phyloP scores from a whole-genome alignment of 2,888 invertebrate genomes.

The Acleris laterana region DNA sequence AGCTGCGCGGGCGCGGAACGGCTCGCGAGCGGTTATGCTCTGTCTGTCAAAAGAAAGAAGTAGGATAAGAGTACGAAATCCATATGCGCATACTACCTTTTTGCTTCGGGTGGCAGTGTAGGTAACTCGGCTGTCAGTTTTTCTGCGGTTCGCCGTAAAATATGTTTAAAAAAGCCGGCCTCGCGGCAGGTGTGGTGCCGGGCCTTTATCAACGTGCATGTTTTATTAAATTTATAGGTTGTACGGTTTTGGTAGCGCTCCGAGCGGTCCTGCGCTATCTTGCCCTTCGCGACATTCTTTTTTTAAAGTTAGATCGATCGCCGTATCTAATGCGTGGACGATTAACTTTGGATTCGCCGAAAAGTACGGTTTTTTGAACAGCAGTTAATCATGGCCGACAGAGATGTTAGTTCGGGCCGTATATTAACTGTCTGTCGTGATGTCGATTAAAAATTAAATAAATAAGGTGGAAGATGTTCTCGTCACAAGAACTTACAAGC shows the following conservation, averaged over 20 bases:
- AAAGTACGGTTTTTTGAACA: conserved; percentile 25
- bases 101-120: conserved; percentile 1
- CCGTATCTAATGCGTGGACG: conserved; percentile 32
- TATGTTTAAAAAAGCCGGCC: conserved; percentile 37
- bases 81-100: too few relatives aligned
- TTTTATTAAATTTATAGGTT: conserved; percentile 38
- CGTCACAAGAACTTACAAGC: background rate
- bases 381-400: conserved; percentile 29
- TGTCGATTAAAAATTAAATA: conserved; percentile 19
- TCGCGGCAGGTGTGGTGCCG: conserved; percentile 35
- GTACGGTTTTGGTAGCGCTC: conserved; percentile 37
- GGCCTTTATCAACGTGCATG: conserved; percentile 37
- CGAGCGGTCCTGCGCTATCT: conserved; percentile 34
- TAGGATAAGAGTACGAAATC: too few relatives aligned
- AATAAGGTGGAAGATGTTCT: conserved; percentile 11
- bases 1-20: conserved; percentile 14
- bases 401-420: conserved; percentile 26
- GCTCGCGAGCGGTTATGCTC: conserved; percentile 4
- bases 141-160: conserved; percentile 38
- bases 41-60: too few relatives aligned
- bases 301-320: conserved; percentile 38
- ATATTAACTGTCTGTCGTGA: conserved; percentile 7
- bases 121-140: conserved; percentile 37
- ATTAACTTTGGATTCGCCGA: conserved; percentile 33
- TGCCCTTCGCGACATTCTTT: conserved; percentile 34